phyloP scores from a whole-genome alignment of 2,797 vertebrate genomes.

The Rhynchonycteris naso region DNA sequence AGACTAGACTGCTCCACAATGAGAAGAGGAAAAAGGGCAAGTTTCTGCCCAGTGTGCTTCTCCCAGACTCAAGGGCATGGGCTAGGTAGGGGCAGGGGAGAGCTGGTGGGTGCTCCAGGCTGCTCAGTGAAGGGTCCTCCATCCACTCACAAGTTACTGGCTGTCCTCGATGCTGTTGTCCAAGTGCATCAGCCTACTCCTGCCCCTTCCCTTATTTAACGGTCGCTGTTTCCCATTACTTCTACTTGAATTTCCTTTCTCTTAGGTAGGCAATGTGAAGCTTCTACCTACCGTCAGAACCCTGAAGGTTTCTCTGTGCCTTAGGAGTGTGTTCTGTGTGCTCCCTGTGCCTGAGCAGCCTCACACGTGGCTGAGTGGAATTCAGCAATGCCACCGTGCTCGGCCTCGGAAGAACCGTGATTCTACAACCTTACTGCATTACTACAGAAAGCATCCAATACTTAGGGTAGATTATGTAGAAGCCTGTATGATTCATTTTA shows the following conservation, averaged over 20 bases:
- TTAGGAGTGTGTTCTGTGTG: not conserved
- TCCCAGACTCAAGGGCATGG: not conserved
- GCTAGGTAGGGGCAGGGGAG: not conserved
- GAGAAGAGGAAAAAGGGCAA: not conserved
- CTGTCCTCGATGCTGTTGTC: not conserved
- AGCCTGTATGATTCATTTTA: not conserved
- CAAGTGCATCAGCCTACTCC: rapidly evolving
- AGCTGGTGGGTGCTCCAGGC: rapidly evolving
- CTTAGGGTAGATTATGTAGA: rapidly evolving
- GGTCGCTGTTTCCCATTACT: not conserved
- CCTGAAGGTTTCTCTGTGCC: not conserved
- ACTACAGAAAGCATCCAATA: rapidly evolving
- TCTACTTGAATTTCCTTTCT: not conserved
- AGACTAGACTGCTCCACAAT: not conserved
- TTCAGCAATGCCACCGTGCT: not conserved
- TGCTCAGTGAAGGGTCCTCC: rapidly evolving
- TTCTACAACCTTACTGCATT: too few species aligned
- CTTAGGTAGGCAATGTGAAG: not conserved
- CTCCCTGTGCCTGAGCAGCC: not conserved
- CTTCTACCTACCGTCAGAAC: not conserved
- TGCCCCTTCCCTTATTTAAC: not conserved
- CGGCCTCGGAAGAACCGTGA: rapidly evolving
- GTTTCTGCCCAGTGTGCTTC: not conserved
- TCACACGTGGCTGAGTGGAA: not conserved
- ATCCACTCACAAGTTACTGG: rapidly evolving